These are phyloP conservation scores for Aphaenogaster floridana DNA, from an alignment of 1,140 invertebrate genomes.

Conservation along the genomic window DNA sequence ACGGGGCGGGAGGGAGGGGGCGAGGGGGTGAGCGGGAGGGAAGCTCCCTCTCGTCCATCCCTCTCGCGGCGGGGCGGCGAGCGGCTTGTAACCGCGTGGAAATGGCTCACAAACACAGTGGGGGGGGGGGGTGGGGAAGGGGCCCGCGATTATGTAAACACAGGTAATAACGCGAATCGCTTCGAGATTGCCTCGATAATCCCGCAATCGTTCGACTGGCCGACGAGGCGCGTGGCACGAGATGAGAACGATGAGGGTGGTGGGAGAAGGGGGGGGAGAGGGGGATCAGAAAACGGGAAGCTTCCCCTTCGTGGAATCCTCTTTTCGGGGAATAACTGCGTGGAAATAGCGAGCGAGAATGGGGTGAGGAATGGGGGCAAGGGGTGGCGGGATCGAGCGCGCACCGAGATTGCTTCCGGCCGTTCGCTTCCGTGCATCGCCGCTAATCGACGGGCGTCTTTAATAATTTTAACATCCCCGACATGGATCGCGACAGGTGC, in stretches of 20 bases:
- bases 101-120: slow-evolving; percentile 16
- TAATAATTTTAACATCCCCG: not conserved
- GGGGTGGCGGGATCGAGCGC: not conserved
- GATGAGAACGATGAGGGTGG: too few relatives aligned
- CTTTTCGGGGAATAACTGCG: slow-evolving; percentile 9
- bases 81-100: slow-evolving; percentile 9
- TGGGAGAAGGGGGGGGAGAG: not conserved
- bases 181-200: slow-evolving; percentile 20
- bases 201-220: not conserved
- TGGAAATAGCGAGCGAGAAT: not conserved
- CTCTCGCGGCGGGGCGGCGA: too few relatives aligned
- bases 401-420: slow-evolving; percentile 42
- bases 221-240: not conserved
- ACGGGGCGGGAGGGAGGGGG: not conserved
- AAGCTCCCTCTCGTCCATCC: not conserved
- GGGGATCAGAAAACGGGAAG: not conserved
- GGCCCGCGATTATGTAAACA: slow-evolving; percentile 28
- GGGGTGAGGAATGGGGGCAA: not conserved
- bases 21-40: not conserved
- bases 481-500: not conserved
- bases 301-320: not conserved
- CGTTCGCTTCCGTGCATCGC: slow-evolving; percentile 17
- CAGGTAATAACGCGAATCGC: slow-evolving; percentile 30
- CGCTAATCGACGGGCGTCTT: slow-evolving; percentile 48
- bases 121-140: too few relatives aligned